Percentiles rank a stretch among this genome's conserved stretches.
These are phyloP conservation scores for Caenorhabditis imperialis DNA, from an alignment of 2,888 invertebrate genomes.

Conservation along the genomic window DNA sequence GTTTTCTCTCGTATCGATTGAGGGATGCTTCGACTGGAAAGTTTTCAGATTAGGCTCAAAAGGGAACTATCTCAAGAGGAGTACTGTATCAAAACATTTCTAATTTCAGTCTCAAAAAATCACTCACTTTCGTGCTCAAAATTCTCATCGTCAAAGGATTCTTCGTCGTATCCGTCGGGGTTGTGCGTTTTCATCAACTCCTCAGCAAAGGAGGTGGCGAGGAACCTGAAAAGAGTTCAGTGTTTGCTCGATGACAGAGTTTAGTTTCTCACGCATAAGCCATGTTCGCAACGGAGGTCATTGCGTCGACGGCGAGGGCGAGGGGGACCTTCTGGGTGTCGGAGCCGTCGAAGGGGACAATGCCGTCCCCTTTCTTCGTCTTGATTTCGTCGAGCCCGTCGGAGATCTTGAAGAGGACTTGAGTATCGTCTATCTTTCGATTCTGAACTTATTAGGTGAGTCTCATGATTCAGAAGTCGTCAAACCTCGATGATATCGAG, in stretches of 20 bases:
- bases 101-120: background rate
- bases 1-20: constrained; percentile 1
- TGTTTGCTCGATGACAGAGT: no score
- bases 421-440: constrained; percentile 15
- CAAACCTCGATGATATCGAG: constrained; percentile 33
- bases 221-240: constrained; percentile 12
- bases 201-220: constrained; percentile 26
- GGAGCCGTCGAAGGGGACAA: constrained; percentile 7
- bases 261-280: constrained; percentile 48
- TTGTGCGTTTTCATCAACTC: constrained; percentile 14
- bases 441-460: constrained; percentile 7
- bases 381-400: background rate
- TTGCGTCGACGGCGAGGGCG: constrained; percentile 95
- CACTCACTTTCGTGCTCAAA: constrained; percentile 11
- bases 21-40: background rate
- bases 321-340: constrained; percentile 17
- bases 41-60: no score
- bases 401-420: constrained; percentile 27
- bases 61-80: no score
- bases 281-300: constrained; percentile 89
- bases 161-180: constrained; percentile 10
- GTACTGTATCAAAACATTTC: background rate
- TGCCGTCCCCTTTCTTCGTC: background rate
- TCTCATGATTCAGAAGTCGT: background rate
- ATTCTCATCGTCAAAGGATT: background rate